A percentile compares a stretch with the other conserved stretches of the same genome.
These are phyloP conservation scores for Callionymus lyra DNA, from an alignment of 2,113 vertebrate species.

Conservation along the genomic window DNA sequence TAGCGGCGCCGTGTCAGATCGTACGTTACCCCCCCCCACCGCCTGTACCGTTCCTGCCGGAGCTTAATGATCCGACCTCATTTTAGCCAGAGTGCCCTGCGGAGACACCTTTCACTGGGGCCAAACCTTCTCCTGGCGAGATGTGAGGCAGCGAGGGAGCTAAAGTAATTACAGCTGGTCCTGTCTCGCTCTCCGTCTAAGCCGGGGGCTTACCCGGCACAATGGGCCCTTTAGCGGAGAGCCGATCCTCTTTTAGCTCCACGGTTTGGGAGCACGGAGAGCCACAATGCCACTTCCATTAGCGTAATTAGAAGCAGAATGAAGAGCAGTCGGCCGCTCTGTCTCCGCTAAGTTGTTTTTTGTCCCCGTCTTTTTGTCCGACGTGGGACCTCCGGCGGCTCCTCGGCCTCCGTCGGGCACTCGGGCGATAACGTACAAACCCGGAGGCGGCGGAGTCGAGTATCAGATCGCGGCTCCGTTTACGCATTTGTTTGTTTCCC, in stretches of 20 bases:
- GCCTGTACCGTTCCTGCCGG: slow-evolving; percentile 22
- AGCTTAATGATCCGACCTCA: slow-evolving; percentile 28
- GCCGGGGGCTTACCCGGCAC: slow-evolving; percentile 55
- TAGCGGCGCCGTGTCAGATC: slow-evolving; percentile 35
- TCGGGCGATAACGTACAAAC: slow-evolving; percentile 35
- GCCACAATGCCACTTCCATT: slow-evolving; percentile 62
- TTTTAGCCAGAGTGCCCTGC: slow-evolving; percentile 38
- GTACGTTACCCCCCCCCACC: too few species aligned
- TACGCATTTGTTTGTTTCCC: slow-evolving; percentile 33
- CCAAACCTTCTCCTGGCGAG: slow-evolving; percentile 53
- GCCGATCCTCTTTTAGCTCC: slow-evolving; percentile 42
- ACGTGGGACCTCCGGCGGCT: slow-evolving; percentile 24
- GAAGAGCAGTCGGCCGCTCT: slow-evolving; percentile 59
- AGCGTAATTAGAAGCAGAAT: slow-evolving; percentile 64
- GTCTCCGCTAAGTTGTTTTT: slow-evolving; percentile 41
- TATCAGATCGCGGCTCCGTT: slow-evolving; percentile 22
- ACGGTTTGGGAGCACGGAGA: slow-evolving; percentile 36
- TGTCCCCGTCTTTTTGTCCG: slow-evolving; percentile 15
- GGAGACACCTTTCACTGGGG: slow-evolving; percentile 51
- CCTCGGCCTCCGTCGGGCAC: slow-evolving; percentile 25
- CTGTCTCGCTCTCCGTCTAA: slow-evolving; percentile 42
- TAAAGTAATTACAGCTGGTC: slow-evolving; percentile 65
- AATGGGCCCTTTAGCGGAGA: slow-evolving; percentile 57
- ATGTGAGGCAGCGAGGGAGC: slow-evolving; percentile 47
- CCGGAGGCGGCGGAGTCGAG: slow-evolving; percentile 9